A percentile compares a stretch with the other conserved stretches of the same genome.
These are phyloP conservation scores for Drosophila diplacantha DNA, from an alignment of 2,888 invertebrate genomes.

Conservation along the genomic window DNA sequence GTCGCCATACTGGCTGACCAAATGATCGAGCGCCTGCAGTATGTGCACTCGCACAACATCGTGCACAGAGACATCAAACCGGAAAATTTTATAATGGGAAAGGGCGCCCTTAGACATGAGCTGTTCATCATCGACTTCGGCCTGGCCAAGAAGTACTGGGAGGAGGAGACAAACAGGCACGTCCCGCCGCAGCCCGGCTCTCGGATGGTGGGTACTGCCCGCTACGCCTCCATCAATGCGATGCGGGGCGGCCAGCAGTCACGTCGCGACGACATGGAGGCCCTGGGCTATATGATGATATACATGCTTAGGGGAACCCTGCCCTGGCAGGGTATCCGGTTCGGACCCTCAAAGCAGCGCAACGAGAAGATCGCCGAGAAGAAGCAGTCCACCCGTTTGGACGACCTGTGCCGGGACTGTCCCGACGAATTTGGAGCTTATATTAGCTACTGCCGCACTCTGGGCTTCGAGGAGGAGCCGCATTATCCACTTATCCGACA, in stretches of 20 bases:
- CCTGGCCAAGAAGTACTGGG: constrained; percentile 24
- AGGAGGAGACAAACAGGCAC: not conserved
- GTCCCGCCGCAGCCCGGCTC: not conserved
- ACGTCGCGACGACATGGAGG: constrained; percentile 56
- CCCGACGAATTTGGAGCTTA: constrained; percentile 43
- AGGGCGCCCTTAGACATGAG: accelerated
- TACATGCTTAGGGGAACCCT: constrained; percentile 46
- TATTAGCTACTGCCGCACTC: constrained; percentile 31
- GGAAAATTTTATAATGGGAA: constrained; percentile 44
- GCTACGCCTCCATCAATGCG: constrained; percentile 44
- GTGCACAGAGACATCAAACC: constrained; percentile 55
- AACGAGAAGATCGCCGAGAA: constrained; percentile 45
- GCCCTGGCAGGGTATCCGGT: constrained; percentile 44
- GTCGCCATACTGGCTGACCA: constrained; percentile 47
- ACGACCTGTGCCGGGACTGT: constrained; percentile 38
- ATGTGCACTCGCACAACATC: constrained; percentile 22
- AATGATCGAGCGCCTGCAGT: constrained; percentile 43
- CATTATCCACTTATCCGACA: constrained; percentile 25
- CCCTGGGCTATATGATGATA: constrained; percentile 47
- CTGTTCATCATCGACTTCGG: constrained; percentile 52
- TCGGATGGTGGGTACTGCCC: constrained; percentile 39
- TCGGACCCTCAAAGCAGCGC: constrained; percentile 3
- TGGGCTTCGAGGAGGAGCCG: constrained; percentile 35
- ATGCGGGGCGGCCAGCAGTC: constrained; percentile 20
- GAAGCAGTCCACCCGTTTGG: constrained; percentile 29